Evolutionary conservation across 2,113 vertebrate genomes (phyloP).

Genomic region (Salminus brasiliensis): DNA sequence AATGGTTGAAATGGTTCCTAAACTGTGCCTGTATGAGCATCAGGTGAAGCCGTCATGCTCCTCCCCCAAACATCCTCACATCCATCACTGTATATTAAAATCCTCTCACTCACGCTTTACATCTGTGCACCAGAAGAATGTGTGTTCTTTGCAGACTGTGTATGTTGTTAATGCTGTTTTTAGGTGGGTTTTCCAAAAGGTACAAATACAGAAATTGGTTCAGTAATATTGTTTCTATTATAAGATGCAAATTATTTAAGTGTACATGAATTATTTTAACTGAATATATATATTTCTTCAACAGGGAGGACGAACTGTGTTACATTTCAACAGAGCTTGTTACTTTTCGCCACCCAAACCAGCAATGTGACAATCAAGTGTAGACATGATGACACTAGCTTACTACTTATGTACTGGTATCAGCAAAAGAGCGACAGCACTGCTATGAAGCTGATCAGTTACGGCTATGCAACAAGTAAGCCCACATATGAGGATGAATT

Average conservation of each 20-base stretch:
- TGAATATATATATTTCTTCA: not conserved
- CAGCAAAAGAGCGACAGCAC: constrained; percentile 45
- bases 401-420: constrained; percentile 56
- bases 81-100: too few species aligned
- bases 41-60: too few species aligned
- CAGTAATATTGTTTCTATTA: too few species aligned
- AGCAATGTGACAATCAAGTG: constrained; percentile 45
- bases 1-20: too few species aligned
- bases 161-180: not conserved
- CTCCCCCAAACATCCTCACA: too few species aligned
- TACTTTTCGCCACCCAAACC: constrained; percentile 25
- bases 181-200: too few species aligned
- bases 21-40: too few species aligned
- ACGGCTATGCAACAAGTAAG: not conserved
- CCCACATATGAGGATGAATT: constrained; percentile 42
- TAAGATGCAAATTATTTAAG: too few species aligned
- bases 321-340: constrained; percentile 48
- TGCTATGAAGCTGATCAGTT: constrained; percentile 61
- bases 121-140: not conserved
- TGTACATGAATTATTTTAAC: constrained; percentile 8
- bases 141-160: not conserved
- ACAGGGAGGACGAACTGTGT: constrained; percentile 45
- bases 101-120: too few species aligned
- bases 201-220: too few species aligned
- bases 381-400: constrained; percentile 46